Percentiles rank a stretch among this genome's conserved stretches.
Evolutionary conservation across 2,888 invertebrate genomes (phyloP).

Genomic region (Eristalinus sepulchralis): DNA sequence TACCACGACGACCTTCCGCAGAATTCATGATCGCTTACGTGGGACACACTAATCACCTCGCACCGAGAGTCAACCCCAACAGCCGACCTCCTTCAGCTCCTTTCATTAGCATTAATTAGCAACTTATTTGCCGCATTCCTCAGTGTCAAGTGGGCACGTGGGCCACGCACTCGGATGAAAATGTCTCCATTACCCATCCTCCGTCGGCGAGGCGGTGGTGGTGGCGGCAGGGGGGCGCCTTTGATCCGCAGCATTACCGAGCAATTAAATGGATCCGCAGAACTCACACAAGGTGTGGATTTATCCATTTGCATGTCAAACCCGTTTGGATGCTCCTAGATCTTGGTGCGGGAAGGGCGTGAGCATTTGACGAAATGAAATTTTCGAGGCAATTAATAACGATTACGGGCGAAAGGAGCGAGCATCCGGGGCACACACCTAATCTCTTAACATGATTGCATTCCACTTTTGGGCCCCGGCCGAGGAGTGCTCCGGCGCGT

Average conservation of each 20-base stretch:
- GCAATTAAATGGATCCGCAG: slow-evolving; percentile 34
- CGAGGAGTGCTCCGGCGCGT: not conserved
- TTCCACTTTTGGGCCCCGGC: not conserved
- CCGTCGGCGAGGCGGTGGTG: not conserved
- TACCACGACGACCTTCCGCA: not conserved
- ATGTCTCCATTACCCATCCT: slow-evolving; percentile 20
- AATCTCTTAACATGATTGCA: not conserved
- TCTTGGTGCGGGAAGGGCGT: not conserved
- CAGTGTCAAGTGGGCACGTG: not conserved
- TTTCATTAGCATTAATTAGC: slow-evolving; percentile 54
- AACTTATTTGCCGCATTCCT: slow-evolving; percentile 34
- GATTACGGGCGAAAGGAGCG: not conserved
- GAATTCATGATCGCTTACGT: slow-evolving; percentile 1
- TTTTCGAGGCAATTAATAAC: not conserved
- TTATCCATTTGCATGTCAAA: slow-evolving; percentile 43
- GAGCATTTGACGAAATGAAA: not conserved
- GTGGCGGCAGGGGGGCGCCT: not conserved
- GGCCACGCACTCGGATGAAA: slow-evolving; percentile 38
- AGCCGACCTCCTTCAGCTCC: slow-evolving; percentile 14
- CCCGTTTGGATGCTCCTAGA: slow-evolving; percentile 21
- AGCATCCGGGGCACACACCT: not conserved
- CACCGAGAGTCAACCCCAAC: slow-evolving; percentile 18
- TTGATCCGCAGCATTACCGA: slow-evolving; percentile 32
- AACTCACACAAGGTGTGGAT: slow-evolving; percentile 41
- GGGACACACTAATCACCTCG: slow-evolving; percentile 25